Base-by-base conservation (phyloP, 2,797 vertebrate genomes). In the Sebastes kiyomatsui region DNA sequence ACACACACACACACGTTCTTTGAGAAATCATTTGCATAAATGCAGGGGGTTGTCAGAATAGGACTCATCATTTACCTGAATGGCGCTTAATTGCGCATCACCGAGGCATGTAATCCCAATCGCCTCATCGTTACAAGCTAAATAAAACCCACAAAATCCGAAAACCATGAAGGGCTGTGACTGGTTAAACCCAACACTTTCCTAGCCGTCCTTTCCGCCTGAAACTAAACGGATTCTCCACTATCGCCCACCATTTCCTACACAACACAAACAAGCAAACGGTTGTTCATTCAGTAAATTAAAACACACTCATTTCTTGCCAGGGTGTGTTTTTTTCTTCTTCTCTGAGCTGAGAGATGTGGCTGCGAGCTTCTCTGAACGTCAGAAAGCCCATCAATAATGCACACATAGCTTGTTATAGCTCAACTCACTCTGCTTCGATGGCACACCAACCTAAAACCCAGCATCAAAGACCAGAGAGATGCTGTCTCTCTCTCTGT, bases 341-440 rank as follows among this genome's bases (percentile, higher is more conserved):
- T 25, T 27, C 38, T 87, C 75, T 27, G 73, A 78, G 81, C 74
- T n/a, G 54, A 80, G 82, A 84, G 82, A 89, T 88, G 88, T 87
- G 86, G 91, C 75, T 82, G 83, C 6, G 54, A 90, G 85, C 76
- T 89, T 89, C 90, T 85, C 83, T 84, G 83, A 90, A 84, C 76
- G 79, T 78, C 90, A 90, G 84, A 88, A 65, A 88, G 65, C 42
- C 67, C 83, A 94, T 95, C 90, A 95, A 94, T 95, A 93, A 94
- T 95, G 93, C 90, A 95, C 88, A 92, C 64, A 30, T 70, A 90
- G 89, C 91, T 92, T 93, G 92, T 93, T 93, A 92, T 89, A 91
- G 89, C 92, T 93, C 88, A 84, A 86, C 83, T 87, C 88, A 83
- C 89, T 92, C 82, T 69, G 80, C 89, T 86, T 79, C 66, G 66